Conservation (phyloP, 2,797 vertebrate species). For the Galaxias olidus region DNA sequence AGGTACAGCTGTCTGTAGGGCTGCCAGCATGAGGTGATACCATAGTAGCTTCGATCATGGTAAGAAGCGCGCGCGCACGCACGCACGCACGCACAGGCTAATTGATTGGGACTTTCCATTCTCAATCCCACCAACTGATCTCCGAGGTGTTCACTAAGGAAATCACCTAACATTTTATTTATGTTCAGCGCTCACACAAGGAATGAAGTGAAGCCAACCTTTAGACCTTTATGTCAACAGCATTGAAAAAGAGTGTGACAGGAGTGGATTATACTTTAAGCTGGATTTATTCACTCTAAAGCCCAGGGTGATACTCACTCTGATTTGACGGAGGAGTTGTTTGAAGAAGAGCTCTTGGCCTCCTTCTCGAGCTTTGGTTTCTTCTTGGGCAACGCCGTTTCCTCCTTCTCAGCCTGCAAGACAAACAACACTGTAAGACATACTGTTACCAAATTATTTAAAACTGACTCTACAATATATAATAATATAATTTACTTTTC, state of each 20-base stretch:
- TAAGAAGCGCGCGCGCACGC: too few species aligned
- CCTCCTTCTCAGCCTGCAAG: constrained; percentile 72
- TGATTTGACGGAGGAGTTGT: constrained; percentile 64
- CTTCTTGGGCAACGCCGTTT: constrained; percentile 76
- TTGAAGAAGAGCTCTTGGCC: constrained; percentile 61
- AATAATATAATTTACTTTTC: neutral
- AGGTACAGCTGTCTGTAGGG: too few species aligned
- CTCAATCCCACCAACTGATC: too few species aligned
- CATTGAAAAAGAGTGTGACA: too few species aligned
- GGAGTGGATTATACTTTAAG: neutral
- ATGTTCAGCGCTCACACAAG: neutral
- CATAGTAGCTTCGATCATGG: too few species aligned
- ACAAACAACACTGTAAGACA: constrained; percentile 7
- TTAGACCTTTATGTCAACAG: too few species aligned
- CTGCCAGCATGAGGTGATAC: too few species aligned
- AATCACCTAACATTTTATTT: too few species aligned
- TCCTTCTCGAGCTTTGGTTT: constrained; percentile 79
- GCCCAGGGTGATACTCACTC: constrained; percentile 77
- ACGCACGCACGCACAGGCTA: too few species aligned
- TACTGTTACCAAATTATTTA: neutral
- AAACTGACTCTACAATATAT: neutral
- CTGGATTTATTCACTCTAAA: neutral
- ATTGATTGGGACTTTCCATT: constrained; percentile 21
- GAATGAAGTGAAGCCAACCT: too few species aligned
- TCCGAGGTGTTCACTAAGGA: too few species aligned